Base-by-base conservation (phyloP, 2,888 invertebrate genomes). In the Drosophila nigritarsus region DNA sequence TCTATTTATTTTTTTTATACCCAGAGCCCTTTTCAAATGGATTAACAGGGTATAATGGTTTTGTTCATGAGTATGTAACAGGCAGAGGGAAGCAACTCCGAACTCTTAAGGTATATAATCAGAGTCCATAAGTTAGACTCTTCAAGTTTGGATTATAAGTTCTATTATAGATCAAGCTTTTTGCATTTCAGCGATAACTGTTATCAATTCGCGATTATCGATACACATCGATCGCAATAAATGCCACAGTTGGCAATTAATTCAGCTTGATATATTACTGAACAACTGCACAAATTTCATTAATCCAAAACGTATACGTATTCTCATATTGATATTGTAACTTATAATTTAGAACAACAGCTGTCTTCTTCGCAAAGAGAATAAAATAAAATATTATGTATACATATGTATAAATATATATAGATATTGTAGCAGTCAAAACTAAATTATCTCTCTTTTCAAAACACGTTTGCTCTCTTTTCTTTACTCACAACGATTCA, bases 1-100 rank as follows among this genome's bases (percentile, higher is more conserved):
- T 55, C 65, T 27, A 32, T 20, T 40, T 32, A n/a, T 65, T 58
- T 32, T 32, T 32, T 32, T 9, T 36, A 29, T 15, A 45, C 15
- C 24, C 15, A 24, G 4, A 45, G 15, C 45, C 24, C 8, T 24
- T 24, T 24, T 15, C 15, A 45, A 24, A 45, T 15, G 15, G 7
- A 20, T 24, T 45, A 45, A 24, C 2, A 2, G 15, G 20, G 45
- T 45, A 24, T 45, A 45, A 24, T 24, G 45, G 24, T 1, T 24
- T 8, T 24, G 24, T 2, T 45, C 4, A 24, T 8, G 3, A 4
- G 24, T 24, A 24, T 45, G 45, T 8, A 24, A 45, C 24, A 45
- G 45, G 8, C 45, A 13, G 11, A 6, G 8, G 20, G 8, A 15
- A 24, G 24, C 20, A 24, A 24, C 4, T 15, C 20, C 24, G 15